Percentiles rank a stretch among this genome's conserved stretches.
Evolutionary conservation across 2,888 invertebrate genomes (phyloP).

Genomic region (Tupiocoris notatus): DNA sequence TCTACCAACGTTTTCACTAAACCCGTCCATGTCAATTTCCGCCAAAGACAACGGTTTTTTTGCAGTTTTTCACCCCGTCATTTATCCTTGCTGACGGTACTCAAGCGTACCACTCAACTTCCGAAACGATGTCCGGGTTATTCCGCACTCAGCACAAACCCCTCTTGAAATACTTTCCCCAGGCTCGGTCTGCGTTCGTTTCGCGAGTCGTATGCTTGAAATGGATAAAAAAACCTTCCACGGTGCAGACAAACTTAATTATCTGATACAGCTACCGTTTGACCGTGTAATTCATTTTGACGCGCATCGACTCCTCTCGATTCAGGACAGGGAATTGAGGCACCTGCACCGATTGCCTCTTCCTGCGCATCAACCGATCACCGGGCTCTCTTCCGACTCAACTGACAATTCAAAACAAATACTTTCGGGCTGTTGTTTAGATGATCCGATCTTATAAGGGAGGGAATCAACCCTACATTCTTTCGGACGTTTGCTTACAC

Average conservation of each 20-base stretch:
- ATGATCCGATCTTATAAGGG: no score
- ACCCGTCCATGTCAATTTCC: constrained; percentile 33
- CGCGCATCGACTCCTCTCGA: neutral
- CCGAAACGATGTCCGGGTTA: neutral
- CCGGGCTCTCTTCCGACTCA: no score
- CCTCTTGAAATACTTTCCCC: neutral
- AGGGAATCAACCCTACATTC: no score
- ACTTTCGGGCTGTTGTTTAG: no score
- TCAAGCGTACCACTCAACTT: constrained; percentile 2
- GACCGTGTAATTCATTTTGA: constrained; percentile 43
- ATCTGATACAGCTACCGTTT: constrained; percentile 42
- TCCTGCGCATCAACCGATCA: constrained; percentile 22
- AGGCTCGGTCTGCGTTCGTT: neutral
- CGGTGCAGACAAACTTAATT: constrained; percentile 41
- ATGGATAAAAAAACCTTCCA: constrained; percentile 12
- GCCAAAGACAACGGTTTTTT: neutral
- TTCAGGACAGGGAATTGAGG: neutral
- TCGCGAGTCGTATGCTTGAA: neutral
- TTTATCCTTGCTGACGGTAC: neutral
- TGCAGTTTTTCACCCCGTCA: neutral
- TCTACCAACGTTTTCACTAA: neutral
- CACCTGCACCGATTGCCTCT: neutral
- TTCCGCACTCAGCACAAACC: neutral
- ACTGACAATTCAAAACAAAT: no score
- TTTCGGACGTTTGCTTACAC: no score